These are phyloP conservation scores for Trididemnum nubilum DNA, from an alignment of 23 tunicate genomes.

Conservation along the genomic window DNA sequence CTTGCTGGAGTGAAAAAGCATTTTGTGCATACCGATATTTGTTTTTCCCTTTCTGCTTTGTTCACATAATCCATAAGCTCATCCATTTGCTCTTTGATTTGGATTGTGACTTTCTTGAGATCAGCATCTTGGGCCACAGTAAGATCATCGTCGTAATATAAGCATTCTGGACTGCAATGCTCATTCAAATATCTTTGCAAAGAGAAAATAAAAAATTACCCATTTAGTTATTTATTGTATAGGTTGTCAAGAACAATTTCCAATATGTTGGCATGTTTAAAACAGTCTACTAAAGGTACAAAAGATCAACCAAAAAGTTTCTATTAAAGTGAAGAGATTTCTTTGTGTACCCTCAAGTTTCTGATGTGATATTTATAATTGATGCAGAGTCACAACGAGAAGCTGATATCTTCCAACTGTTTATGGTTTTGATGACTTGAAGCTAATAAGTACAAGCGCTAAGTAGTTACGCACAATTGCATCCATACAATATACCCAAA, in stretches of 20 bases:
- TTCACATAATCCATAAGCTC: constrained; percentile 61
- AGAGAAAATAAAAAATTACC: background rate
- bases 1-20: too few species aligned
- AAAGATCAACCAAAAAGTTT: background rate
- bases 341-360: too few species aligned
- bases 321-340: too few species aligned
- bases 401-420: too few species aligned
- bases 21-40: background rate
- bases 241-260: too few species aligned
- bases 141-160: constrained; percentile 85
- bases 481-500: too few species aligned
- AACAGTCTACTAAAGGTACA: background rate
- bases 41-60: constrained; percentile 41
- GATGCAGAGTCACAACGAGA: too few species aligned
- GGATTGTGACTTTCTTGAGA: constrained; percentile 86
- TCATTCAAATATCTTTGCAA: constrained; percentile 39
- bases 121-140: constrained; percentile 76
- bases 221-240: too few species aligned
- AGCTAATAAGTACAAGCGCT: too few species aligned
- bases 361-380: too few species aligned
- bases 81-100: constrained; percentile 91
- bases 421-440: too few species aligned
- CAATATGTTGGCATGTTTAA: background rate
- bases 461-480: too few species aligned
- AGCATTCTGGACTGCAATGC: constrained; percentile 69